Base-by-base conservation (phyloP, 2,797 vertebrate genomes). In the Capromys pilorides region DNA sequence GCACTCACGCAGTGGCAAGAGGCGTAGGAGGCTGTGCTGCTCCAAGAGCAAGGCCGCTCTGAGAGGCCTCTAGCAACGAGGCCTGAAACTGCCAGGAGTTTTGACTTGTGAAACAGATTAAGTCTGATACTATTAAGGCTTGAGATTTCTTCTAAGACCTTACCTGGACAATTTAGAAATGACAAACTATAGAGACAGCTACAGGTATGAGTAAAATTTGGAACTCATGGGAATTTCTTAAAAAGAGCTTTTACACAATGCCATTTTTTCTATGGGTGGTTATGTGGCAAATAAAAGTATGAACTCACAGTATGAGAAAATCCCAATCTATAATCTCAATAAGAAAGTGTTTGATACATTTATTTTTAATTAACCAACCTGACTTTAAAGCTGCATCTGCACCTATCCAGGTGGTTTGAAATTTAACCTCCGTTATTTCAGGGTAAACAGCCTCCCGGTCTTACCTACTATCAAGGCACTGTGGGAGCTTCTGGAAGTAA, bases 361-460 rank as follows among this genome's bases (percentile, higher is more conserved):
- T 85, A 79, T 64, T 89, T 85, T 64, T 24, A 80, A 57, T 7
- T 59, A 71, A 36, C 36, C 57, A 57, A 59, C 5, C 13, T 75
- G 6, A 80, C 73, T 85, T 91, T 36, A 91, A 85, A 88, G 28
- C 5, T n/a, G 11, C 87, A 84, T 88, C 86, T 39, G 86, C 21
- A 57, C 41, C 51, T 90, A 26, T 28, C 10, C 51, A 78, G 81
- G 2, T 41, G 39, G 14, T 77, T 92, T 77, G 36, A 92, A 83
- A 90, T 82, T 69, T n/a, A 94, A n/a, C 6, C 9, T 86, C 12
- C 62, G 2, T 57, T 19, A 82, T 62, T 89, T 86, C 33, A 78
- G 16, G 11, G 0, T 64, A 64, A 39, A 67, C 28, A 77, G 6
- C 19, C n/a, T 77, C 10, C 31, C 5, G 16, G 4, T 78, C 22